These are phyloP conservation scores for Lacanobia wlatinum DNA, from an alignment of 2,888 invertebrate species.

Conservation along the genomic window DNA sequence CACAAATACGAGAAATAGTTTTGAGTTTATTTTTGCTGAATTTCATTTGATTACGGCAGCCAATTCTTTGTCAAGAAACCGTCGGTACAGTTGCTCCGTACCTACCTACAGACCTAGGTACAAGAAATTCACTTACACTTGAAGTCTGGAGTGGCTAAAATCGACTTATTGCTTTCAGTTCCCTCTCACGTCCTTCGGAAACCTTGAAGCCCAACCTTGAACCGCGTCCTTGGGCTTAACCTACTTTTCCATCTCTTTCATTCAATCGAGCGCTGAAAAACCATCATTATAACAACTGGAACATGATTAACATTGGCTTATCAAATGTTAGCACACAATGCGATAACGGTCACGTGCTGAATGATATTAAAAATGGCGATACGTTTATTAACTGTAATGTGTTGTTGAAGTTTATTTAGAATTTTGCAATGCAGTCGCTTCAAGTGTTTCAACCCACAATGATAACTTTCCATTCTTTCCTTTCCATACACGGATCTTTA, in stretches of 20 bases:
- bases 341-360: constrained; percentile 56
- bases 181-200: constrained; percentile 26
- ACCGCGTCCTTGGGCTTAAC: constrained; percentile 36
- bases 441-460: background rate
- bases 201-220: constrained; percentile 46
- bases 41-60: background rate
- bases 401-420: constrained; percentile 15
- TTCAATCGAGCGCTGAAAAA: constrained; percentile 36
- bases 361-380: constrained; percentile 48
- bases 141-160: constrained; percentile 31
- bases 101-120: background rate
- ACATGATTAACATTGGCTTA: constrained; percentile 53
- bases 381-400: constrained; percentile 35
- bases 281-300: constrained; percentile 23
- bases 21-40: constrained; percentile 9
- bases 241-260: constrained; percentile 21
- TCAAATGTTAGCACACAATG: constrained; percentile 43
- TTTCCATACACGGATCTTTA: background rate
- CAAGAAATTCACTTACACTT: constrained; percentile 39
- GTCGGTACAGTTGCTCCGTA: background rate
- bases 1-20: constrained; percentile 5
- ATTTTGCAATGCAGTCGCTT: constrained; percentile 5
- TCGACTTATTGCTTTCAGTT: constrained; percentile 36
- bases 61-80: constrained; percentile 1
- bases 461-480: background rate